Percentiles rank a stretch among this genome's conserved stretches.
These are phyloP conservation scores for Poecile montanus DNA, from an alignment of 2,797 vertebrate genomes.

Conservation along the genomic window DNA sequence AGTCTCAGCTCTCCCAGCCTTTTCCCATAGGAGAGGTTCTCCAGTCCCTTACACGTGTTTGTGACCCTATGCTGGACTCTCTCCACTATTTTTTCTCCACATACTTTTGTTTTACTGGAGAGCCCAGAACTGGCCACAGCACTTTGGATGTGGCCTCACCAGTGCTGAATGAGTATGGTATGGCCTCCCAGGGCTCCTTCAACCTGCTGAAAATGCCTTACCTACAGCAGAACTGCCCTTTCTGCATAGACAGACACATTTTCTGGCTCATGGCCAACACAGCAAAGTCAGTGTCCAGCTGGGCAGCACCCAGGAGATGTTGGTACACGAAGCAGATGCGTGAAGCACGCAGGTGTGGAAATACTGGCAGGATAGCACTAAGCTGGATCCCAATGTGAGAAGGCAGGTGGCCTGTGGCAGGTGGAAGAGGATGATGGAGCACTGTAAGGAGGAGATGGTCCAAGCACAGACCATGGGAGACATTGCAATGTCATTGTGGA, in stretches of 20 bases:
- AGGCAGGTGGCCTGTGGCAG: neutral
- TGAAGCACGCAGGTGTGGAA: neutral
- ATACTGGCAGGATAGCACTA: neutral
- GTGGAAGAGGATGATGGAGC: neutral
- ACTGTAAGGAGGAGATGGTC: rapidly evolving
- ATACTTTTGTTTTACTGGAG: neutral
- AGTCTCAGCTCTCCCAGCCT: neutral
- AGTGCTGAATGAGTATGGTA: neutral
- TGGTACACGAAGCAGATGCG: neutral
- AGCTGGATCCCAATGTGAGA: rapidly evolving
- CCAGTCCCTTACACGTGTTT: neutral
- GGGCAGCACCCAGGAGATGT: neutral
- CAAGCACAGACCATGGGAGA: neutral
- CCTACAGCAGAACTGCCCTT: neutral
- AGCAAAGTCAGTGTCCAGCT: neutral
- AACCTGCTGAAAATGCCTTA: neutral
- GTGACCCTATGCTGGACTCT: neutral
- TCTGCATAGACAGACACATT: neutral
- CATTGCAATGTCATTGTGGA: neutral
- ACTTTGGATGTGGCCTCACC: neutral
- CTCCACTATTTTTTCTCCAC: neutral
- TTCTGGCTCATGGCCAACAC: neutral
- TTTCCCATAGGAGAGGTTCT: neutral
- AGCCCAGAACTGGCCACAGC: neutral
- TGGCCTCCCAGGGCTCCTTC: neutral